Evolutionary conservation across 2,888 invertebrate species (phyloP), one percentile per base, ranked within the genome.

Genomic region (Apotomis turbidana): DNA sequence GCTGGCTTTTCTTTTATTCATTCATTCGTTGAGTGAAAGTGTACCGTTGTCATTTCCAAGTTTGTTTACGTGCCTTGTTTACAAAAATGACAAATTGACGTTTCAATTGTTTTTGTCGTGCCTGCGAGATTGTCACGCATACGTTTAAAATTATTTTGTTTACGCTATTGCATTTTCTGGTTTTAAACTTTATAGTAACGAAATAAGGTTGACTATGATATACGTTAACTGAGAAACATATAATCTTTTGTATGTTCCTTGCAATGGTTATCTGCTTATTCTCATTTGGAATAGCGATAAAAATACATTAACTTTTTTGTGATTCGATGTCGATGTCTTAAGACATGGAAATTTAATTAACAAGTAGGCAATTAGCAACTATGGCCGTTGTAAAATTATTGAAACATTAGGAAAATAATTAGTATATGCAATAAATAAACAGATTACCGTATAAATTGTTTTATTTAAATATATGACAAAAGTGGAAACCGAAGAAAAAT

Each of bases 11-110:
- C 79, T 80, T 79, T 87, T 87, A 86, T 86, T 85, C 84, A 85
- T 85, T 85, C 80, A 78, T 83, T 82, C 80, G 81, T 83, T 71
- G 75, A 90, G 92, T 90, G 92, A 92, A 92, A 92, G 92, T 91
- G 82, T 76, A 74, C 77, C 75, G 81, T 83, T 84, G 87, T 87
- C 87, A 88, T 86, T 89, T 86, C 79, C 77, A 84, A 82, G 79
- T 85, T 85, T 87, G 85, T 86, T 86, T 86, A 87, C 89, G 86
- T 89, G 87, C 77, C 79, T 80, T 81, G 87, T 86, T 83, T 87
- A 81, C 79, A 80, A 83, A 85, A 80, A 72, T 70, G 72, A 62
- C 52, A 51, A 59, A 68, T 58, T 62, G 72, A 49, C 63, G 46
- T 68, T 68, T 68, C 59, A 58, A 59, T 68, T 46, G 62, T 68